Conservation (phyloP, 2,888 invertebrate species). For the Cheilosia soror region DNA sequence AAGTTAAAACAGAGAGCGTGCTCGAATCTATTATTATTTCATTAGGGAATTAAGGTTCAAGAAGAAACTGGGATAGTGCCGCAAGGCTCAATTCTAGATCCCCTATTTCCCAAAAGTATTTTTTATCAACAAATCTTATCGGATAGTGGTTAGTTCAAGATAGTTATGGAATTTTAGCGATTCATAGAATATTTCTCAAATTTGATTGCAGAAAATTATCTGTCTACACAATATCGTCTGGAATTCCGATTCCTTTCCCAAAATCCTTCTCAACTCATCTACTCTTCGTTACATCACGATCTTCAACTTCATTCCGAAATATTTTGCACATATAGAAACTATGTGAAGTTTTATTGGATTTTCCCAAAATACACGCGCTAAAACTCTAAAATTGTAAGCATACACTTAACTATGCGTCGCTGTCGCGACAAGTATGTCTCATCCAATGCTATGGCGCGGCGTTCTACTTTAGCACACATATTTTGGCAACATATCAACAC, state of each 20-base stretch:
- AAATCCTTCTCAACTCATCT: neutral
- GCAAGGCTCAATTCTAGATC: too few relatives aligned
- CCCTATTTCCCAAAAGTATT: too few relatives aligned
- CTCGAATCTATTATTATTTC: too few relatives aligned
- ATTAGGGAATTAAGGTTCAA: too few relatives aligned
- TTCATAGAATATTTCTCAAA: too few relatives aligned
- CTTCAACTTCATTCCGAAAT: conserved; percentile 19
- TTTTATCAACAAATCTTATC: too few relatives aligned
- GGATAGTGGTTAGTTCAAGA: too few relatives aligned
- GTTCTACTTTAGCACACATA: conserved; percentile 68
- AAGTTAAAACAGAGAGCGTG: too few relatives aligned
- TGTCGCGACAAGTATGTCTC: conserved; percentile 51
- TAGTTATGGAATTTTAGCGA: too few relatives aligned
- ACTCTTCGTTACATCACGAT: neutral
- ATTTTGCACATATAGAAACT: neutral
- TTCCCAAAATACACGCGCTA: conserved; percentile 21
- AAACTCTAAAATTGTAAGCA: conserved; percentile 9
- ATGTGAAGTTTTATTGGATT: conserved; percentile 11
- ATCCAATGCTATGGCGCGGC: conserved; percentile 45
- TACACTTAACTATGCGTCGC: conserved; percentile 1
- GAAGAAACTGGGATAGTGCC: too few relatives aligned
- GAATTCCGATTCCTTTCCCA: neutral
- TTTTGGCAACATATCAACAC: conserved; percentile 69
- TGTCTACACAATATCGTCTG: neutral
- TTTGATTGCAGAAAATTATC: too few relatives aligned